Evolutionary conservation across 2,113 vertebrate species (phyloP).

Genomic region (Camelus bactrianus): DNA sequence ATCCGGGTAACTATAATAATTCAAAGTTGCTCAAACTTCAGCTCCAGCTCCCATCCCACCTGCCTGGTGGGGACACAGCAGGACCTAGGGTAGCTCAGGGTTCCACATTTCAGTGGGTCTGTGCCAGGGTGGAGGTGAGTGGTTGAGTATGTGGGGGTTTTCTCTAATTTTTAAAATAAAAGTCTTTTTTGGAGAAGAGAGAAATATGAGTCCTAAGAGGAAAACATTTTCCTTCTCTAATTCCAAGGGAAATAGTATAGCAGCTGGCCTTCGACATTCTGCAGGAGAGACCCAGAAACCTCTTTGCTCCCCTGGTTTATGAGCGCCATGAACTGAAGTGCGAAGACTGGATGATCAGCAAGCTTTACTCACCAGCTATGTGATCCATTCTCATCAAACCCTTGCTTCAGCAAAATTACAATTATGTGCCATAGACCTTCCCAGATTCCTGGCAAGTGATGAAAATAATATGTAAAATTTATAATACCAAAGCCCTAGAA

Average conservation of each 20-base stretch:
- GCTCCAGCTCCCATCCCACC: constrained; percentile 70
- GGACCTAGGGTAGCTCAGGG: constrained; percentile 64
- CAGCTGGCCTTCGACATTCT: not conserved
- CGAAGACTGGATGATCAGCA: not conserved
- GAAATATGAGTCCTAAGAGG: constrained; percentile 73
- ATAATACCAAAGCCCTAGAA: not conserved
- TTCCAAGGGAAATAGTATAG: not conserved
- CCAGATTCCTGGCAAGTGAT: not conserved
- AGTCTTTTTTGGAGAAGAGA: constrained; percentile 80
- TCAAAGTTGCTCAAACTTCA: constrained; percentile 70
- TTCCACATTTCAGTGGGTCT: constrained; percentile 69
- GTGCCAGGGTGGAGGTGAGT: constrained; percentile 39
- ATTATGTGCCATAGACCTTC: not conserved
- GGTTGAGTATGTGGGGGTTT: not conserved
- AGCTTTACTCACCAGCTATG: not conserved
- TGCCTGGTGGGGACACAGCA: constrained; percentile 63
- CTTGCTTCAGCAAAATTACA: not conserved
- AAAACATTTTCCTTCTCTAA: constrained; percentile 77
- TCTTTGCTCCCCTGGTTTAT: rapidly evolving
- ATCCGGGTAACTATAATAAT: constrained; percentile 71
- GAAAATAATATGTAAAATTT: not conserved
- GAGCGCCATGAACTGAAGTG: not conserved
- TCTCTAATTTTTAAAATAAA: constrained; percentile 72
- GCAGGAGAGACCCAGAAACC: not conserved
- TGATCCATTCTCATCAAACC: not conserved